Evolutionary conservation across 1,140 invertebrate species (phyloP).

Genomic region (Temnothorax curvispinosus): DNA sequence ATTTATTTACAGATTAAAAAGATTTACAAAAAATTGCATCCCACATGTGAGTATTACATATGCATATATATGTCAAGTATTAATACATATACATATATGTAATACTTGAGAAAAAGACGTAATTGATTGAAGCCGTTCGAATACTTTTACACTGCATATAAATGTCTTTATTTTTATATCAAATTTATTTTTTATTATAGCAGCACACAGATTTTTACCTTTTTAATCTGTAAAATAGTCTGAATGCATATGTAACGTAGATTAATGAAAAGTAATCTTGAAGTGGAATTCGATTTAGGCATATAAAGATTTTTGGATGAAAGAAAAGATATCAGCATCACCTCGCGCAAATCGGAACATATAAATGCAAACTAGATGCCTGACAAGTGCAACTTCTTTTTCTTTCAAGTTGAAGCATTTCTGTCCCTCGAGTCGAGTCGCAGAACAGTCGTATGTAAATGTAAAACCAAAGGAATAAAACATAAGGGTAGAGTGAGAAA

Average conservation of each 20-base stretch:
- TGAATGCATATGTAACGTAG: not conserved
- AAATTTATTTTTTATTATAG: not conserved
- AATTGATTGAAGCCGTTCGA: not conserved
- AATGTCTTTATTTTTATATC: not conserved
- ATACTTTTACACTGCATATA: not conserved
- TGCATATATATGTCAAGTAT: too few relatives aligned
- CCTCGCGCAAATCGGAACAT: conserved; percentile 8
- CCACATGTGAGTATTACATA: too few relatives aligned
- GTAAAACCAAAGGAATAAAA: conserved; percentile 41
- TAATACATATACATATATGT: not conserved
- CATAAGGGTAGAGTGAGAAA: conserved; percentile 17
- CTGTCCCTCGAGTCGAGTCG: not conserved
- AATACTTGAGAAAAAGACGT: not conserved
- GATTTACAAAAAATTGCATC: too few relatives aligned
- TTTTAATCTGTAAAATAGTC: not conserved
- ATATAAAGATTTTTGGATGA: not conserved
- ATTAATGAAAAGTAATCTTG: not conserved
- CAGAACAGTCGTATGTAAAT: conserved; percentile 4
- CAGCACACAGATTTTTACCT: not conserved
- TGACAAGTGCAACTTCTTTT: conserved; percentile 12
- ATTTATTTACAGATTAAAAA: too few relatives aligned
- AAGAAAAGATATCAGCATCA: not conserved
- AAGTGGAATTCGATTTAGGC: not conserved
- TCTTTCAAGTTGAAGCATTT: conserved; percentile 23
- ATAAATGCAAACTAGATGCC: conserved; percentile 36